These are phyloP conservation scores for Chaitophorus viminalis DNA, from an alignment of 2,888 invertebrate genomes.

Conservation along the genomic window DNA sequence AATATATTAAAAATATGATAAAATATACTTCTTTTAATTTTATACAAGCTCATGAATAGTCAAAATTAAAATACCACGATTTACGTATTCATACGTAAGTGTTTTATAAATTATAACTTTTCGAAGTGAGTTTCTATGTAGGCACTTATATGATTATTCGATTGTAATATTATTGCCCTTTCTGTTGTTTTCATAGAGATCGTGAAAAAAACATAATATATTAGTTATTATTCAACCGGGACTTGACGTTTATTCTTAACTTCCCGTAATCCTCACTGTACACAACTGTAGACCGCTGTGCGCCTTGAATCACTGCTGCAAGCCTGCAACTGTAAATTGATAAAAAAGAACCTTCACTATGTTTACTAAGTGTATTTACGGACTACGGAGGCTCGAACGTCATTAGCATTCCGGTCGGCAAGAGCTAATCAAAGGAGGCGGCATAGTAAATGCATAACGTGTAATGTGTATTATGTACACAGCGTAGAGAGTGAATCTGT, in stretches of 20 bases:
- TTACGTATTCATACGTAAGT: too few relatives aligned
- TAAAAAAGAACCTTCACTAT: conserved; percentile 34
- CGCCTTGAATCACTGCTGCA: background rate
- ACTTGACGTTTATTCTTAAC: background rate
- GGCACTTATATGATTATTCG: background rate
- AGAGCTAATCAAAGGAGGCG: conserved; percentile 50
- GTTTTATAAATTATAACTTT: background rate
- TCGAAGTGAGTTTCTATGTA: background rate
- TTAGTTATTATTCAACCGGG: background rate
- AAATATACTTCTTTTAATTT: too few relatives aligned
- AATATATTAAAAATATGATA: too few relatives aligned
- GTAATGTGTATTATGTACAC: conserved; percentile 1
- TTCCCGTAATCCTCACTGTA: background rate
- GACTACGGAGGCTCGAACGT: background rate
- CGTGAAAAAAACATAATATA: background rate
- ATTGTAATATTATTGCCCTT: background rate
- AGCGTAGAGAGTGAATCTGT: conserved; percentile 4
- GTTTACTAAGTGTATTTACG: background rate
- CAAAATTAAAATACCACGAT: background rate
- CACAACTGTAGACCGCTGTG: background rate
- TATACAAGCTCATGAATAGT: too few relatives aligned
- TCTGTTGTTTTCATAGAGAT: background rate
- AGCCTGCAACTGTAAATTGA: conserved; percentile 6
- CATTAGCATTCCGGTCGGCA: conserved; percentile 54
- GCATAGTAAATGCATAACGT: conserved; percentile 17